phyloP scores from a whole-genome alignment of 2,113 vertebrate species.

The Amblyopsis rosae region DNA sequence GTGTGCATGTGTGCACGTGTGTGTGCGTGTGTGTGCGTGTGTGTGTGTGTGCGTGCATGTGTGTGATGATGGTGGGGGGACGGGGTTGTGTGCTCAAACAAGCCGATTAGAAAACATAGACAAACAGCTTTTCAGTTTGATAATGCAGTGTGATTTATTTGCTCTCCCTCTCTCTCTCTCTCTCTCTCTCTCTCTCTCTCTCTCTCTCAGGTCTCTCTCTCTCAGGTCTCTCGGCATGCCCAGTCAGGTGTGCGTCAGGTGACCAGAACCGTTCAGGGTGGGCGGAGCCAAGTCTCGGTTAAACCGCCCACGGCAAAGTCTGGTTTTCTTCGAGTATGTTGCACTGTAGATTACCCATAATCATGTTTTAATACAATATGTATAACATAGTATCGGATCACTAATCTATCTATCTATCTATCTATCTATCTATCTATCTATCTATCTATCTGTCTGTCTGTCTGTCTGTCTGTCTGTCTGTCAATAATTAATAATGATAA shows the following conservation, averaged over 20 bases:
- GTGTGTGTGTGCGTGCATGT: too few species aligned
- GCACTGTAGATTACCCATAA: neutral
- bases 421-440: too few species aligned
- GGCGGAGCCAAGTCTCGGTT: conserved; percentile 23
- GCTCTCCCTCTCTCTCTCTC: conserved; percentile 9
- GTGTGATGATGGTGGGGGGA: neutral
- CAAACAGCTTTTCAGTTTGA: conserved; percentile 21
- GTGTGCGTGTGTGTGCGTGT: neutral
- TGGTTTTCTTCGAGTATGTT: conserved; percentile 25
- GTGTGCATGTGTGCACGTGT: too few species aligned
- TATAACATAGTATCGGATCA: too few species aligned
- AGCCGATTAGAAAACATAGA: conserved; percentile 45
- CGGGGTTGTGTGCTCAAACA: conserved; percentile 17
- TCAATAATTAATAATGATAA: too few species aligned
- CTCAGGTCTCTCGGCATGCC: conserved; percentile 7
- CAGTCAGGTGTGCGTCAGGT: conserved; percentile 20
- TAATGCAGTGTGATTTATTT: conserved; percentile 39
- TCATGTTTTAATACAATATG: too few species aligned
- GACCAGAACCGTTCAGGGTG: conserved; percentile 11
- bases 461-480: too few species aligned
- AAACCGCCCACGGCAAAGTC: conserved; percentile 8
- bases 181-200: conserved; percentile 6
- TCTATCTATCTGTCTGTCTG: too few species aligned
- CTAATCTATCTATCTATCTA: too few species aligned
- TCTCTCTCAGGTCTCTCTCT: neutral